Evolutionary conservation across 2,797 vertebrate species (phyloP), one percentile per base, ranked within the genome.

Genomic region (Delichon dasypus): DNA sequence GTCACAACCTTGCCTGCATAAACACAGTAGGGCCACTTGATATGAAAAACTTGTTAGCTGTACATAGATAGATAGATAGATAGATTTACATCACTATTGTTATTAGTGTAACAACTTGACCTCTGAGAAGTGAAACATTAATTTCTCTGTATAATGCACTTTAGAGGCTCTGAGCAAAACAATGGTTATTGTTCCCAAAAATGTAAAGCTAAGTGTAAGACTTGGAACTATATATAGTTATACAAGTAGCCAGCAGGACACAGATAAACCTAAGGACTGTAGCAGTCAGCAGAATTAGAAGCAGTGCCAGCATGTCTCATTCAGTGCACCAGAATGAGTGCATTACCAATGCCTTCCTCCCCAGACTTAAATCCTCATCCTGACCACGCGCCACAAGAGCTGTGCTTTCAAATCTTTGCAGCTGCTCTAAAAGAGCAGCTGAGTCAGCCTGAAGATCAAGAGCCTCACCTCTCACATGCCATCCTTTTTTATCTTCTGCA

Each of bases 371-470:
- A 77, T 55, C 34, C 70, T 71, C 73, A 61, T 50, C 90, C 57
- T 48, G 40, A 84, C 79, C 74, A 84, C 0, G 4, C 0, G 4
- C n/a, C n/a, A n/a, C 30, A 62, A 40, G 42, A 95, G 75, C 48
- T 50, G 73, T 2, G 16, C 66, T 88, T 78, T 90, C 44, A 74
- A 85, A 66, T 29, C 82, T 78, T 26, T 68, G 86, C 88, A 91
- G 85, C 84, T 89, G 88, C 68, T 89, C 73, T 50, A 54, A 66
- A 81, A 68, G 65, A 96, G 76, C 90, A 88, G 84, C 65, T 86
- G 82, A 95, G 78, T 91, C 90, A 96, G 85, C 50, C 22, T 44
- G 50, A 65, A 73, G 80, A 91, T 79, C 77, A 86, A 95, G 87
- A 92, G 90, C 64, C 50, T 92, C 85, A 90, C 87, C 50, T 62